Evolutionary conservation across 2,113 vertebrate genomes (phyloP), one percentile per base, ranked within the genome.

Genomic region (Oceanodroma tethys): DNA sequence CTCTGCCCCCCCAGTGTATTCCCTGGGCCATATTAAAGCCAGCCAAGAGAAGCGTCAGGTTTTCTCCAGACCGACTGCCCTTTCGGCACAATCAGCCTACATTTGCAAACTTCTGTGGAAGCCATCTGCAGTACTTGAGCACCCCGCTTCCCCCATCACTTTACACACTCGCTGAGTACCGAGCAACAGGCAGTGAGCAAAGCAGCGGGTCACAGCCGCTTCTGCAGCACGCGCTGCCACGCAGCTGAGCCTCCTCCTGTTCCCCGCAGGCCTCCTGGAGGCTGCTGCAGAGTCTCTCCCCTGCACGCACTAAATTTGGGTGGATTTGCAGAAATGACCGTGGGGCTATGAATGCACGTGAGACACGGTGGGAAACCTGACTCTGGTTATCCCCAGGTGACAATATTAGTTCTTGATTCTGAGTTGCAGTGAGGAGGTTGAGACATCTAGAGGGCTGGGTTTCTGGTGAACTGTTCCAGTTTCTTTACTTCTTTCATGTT

Each of bases 341-440:
- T 1, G 18, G 17, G 20, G 36, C 36, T 73, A 2, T 17, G 22
- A 5, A 4, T 6, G 32, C 18, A 5, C 3, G 0, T 2, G 26
- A 58, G 66, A 13, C 40, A 17, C 34, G 10, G 26, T 15, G 34
- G 21, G 47, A 42, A 79, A 23, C 25, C 29, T 5, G 34, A 11
- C 36, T 43, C 25, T 43, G 17, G 15, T 20, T 34, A 5, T 74
- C 56, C 74, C 23, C 21, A 42, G 23, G 38, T 66, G 45, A 38
- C 22, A 18, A 1, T 11, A 16, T 10, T 10, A 22, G 40, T 10
- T 48, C 48, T 29, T 18, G 25, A 25, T 55, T 40, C 67, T 16
- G 34, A 40, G 32, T 22, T 68, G 21, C 60, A 73, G 34, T 34
- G 30, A 32, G 17, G 26, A 6, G 7, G 7, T 25, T 71, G 38